Conservation (phyloP, 2,797 vertebrate genomes). For the Meriones psammophilus region DNA sequence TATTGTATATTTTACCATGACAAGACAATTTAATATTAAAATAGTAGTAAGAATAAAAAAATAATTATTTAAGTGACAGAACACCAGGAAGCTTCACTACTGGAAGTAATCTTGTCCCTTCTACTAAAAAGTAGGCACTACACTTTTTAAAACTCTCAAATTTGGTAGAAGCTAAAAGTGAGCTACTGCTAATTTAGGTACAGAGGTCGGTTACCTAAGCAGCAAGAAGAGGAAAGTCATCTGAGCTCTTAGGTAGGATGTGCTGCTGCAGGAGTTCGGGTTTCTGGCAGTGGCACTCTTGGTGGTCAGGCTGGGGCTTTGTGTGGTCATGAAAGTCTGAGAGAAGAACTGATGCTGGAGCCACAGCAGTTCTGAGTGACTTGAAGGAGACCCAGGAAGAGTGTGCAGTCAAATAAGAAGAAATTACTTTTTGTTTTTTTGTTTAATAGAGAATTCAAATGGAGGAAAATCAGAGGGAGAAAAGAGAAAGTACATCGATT, state of each 20-base stretch:
- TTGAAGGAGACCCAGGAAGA: not conserved
- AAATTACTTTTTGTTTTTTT: no score
- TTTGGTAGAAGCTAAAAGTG: not conserved
- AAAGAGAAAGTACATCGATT: not conserved
- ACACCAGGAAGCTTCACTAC: not conserved
- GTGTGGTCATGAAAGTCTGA: not conserved
- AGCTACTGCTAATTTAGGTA: not conserved
- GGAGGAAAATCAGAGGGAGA: conserved; percentile 11
- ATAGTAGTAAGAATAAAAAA: not conserved
- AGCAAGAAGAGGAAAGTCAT: not conserved
- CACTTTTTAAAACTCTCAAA: not conserved
- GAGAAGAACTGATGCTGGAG: not conserved
- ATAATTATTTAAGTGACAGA: not conserved
- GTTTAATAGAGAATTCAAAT: not conserved
- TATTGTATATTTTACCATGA: not conserved
- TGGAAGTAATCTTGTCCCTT: not conserved
- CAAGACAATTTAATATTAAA: not conserved
- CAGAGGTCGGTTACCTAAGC: not conserved
- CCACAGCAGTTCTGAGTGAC: not conserved
- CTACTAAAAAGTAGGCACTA: not conserved
- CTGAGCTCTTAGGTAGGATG: not conserved
- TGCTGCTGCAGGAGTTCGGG: not conserved
- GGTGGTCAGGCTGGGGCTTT: not conserved
- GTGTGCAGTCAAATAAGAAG: not conserved
- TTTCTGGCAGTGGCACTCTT: no score